These are phyloP conservation scores for Macrotus californicus DNA, from an alignment of 2,113 vertebrate species.

Conservation along the genomic window DNA sequence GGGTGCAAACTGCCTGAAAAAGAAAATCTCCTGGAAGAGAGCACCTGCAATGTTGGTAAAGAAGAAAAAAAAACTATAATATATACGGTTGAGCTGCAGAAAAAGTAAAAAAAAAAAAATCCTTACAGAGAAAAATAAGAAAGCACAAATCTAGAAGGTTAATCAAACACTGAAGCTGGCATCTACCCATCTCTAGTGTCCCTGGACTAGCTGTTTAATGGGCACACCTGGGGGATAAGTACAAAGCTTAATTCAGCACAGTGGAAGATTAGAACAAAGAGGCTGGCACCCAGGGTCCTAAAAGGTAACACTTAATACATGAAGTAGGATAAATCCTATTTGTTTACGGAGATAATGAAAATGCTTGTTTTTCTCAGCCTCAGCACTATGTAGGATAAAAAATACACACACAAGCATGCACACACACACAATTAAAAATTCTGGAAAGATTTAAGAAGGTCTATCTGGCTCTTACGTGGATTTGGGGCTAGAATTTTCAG, in stretches of 20 bases:
- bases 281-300: not conserved
- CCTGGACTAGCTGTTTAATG: not conserved
- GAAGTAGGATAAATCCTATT: not conserved
- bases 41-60: not conserved
- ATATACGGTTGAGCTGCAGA: not conserved
- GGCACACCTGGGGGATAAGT: not conserved
- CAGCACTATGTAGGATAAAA: not conserved
- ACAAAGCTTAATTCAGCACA: not conserved
- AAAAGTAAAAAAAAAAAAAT: not conserved
- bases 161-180: not conserved
- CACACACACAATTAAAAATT: not conserved
- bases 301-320: not conserved
- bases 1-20: not conserved
- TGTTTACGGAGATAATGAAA: not conserved
- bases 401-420: not conserved
- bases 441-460: not conserved
- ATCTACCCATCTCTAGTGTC: too few species aligned
- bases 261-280: not conserved
- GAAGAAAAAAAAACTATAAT: not conserved
- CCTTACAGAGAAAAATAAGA: not conserved
- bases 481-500: not conserved
- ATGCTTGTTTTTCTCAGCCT: not conserved
- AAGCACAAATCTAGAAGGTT: not conserved
- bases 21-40: not conserved
- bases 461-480: not conserved